phyloP scores from a whole-genome alignment of 2,113 vertebrate genomes.

The Rattus norvegicus region GRCr8 NC_086026.1:14685501-14686000 shows the following conservation, averaged over 20 bases:
- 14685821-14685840: neutral
- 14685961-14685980: no score
- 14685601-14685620: neutral
- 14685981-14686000: no score
- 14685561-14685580: neutral
- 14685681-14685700: neutral
- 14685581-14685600: neutral
- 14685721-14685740: neutral
- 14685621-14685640: neutral
- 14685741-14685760: neutral
- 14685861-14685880: neutral
- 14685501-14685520: neutral
- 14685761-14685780: no score
- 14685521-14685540: neutral
- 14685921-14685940: neutral
- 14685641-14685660: neutral
- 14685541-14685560: neutral
- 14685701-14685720: neutral
- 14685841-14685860: neutral
- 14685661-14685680: neutral
- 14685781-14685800: neutral
- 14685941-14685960: neutral
- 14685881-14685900: neutral
- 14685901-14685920: neutral
- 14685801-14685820: neutral